A percentile compares a stretch with the other conserved stretches of the same genome.
Evolutionary conservation across 2,113 vertebrate species (phyloP).

Genomic region (Kryptolebias marmoratus): DNA sequence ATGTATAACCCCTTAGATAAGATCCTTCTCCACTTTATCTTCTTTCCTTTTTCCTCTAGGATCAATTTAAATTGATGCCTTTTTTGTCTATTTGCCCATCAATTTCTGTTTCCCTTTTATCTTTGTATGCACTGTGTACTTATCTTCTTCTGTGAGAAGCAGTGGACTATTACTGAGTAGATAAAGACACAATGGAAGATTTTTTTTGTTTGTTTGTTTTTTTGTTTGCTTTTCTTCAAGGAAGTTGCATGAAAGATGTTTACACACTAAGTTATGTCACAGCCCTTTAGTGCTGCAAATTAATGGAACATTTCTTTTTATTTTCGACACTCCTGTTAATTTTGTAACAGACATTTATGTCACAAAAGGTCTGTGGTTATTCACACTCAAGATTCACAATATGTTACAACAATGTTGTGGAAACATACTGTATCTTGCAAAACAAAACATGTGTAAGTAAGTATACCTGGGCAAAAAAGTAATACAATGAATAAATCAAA

Average conservation of each 20-base stretch:
- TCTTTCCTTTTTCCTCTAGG: constrained; percentile 19
- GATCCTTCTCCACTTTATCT: constrained; percentile 28
- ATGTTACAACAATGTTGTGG: no score
- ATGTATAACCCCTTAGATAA: constrained; percentile 58
- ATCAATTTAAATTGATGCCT: constrained; percentile 42
- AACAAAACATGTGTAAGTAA: no score
- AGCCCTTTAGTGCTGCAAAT: neutral
- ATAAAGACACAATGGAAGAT: constrained; percentile 16
- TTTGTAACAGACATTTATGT: constrained; percentile 13
- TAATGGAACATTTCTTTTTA: neutral
- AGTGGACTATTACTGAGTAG: constrained; percentile 24
- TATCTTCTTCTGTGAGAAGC: constrained; percentile 8
- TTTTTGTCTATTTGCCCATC: constrained; percentile 41
- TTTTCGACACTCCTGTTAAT: constrained; percentile 1
- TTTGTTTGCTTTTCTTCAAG: neutral
- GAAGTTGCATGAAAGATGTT: constrained; percentile 13
- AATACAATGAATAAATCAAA: no score
- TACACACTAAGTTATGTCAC: constrained; percentile 7
- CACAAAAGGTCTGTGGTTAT: no score
- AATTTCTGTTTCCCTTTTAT: constrained; percentile 36
- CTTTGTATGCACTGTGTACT: constrained; percentile 19
- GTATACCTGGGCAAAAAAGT: no score
- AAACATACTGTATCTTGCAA: no score
- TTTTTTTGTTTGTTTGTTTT: neutral
- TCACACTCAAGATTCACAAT: no score